Evolutionary conservation across 2,113 vertebrate genomes (phyloP), one percentile per base, ranked within the genome.

Genomic region (Bostrychus sinensis): DNA sequence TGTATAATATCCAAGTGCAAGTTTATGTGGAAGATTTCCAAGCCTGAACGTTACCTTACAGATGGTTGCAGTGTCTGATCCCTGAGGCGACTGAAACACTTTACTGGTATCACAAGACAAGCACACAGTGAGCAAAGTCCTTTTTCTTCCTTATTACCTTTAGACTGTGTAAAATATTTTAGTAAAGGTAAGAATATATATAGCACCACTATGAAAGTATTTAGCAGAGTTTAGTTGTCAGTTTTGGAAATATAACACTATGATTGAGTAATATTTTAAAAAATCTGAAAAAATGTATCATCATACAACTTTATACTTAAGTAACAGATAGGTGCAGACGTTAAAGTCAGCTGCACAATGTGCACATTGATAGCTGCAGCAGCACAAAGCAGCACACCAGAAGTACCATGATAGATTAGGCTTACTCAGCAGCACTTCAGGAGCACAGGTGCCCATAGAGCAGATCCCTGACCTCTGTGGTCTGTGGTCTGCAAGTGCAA

Each of bases 121-220:
- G 23, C 67, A 64, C 81, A 72, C 22, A 36, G 8, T 12, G 89
- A 78, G 46, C 89, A 91, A 92, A 92, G 91, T 92, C 89, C 90
- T 4, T 74, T 60, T 74, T 57, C 78, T 82, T 85, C 72, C 81
- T 90, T 61, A 87, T 88, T 86, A 70, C 70, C n/a, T 16, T 1
- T 71, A 32, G 38, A 51, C 34, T 42, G 42, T 59, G 26, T 63
- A 54, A 77, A 69, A 46, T 43, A 41, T 30, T 62, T 17, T 66
- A 10, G 54, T 57, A 67, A 41, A 14, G 50, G 7, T 56, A 41
- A 67, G 36, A 51, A 45, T 34, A 39, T 55, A n/a, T 2, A 25
- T 13, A 54, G 48, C 32, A 11, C 39, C 57, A 32, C 30, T 32
- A 32, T 32, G 8, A 32, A 8, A 32, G 30, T 32, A 32, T n/a